Evolutionary conservation across 64 coral and sea anemone species (phyloP).

Genomic region (Dendronephthya gigantea): DNA sequence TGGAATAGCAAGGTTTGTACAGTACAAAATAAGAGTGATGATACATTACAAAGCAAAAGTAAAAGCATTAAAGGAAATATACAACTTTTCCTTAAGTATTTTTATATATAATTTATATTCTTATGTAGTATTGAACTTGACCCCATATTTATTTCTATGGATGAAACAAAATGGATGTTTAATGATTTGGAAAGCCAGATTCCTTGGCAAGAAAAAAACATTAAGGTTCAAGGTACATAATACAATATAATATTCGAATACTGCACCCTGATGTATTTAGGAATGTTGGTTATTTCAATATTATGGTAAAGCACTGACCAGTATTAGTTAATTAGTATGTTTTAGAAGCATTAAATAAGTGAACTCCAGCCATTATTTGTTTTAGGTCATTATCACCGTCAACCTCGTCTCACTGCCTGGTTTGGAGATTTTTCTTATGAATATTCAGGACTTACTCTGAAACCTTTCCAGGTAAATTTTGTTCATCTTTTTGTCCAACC

Average conservation of each 20-base stretch:
- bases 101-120: too few relatives aligned
- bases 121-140: conserved; percentile 33
- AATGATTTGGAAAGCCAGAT: conserved; percentile 46
- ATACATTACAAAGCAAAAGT: too few relatives aligned
- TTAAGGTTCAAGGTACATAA: conserved; percentile 75
- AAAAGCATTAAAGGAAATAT: too few relatives aligned
- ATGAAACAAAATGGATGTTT: conserved; percentile 66
- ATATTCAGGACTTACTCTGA: conserved; percentile 52
- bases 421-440: conserved; percentile 74
- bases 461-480: conserved; percentile 49
- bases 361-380: not conserved
- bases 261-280: too few relatives aligned
- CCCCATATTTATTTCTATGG: conserved; percentile 38
- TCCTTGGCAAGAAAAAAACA: conserved; percentile 52
- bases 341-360: too few relatives aligned
- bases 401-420: conserved; percentile 71
- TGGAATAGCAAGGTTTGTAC: conserved; percentile 41
- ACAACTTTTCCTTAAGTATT: too few relatives aligned
- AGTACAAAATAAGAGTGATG: too few relatives aligned
- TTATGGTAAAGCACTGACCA: too few relatives aligned
- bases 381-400: conserved; percentile 54
- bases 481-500: not conserved
- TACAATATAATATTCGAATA: not conserved
- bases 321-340: too few relatives aligned
- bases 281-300: too few relatives aligned